Conservation (phyloP, 2,113 vertebrate genomes). For the Reinhardtius hippoglossoides region DNA sequence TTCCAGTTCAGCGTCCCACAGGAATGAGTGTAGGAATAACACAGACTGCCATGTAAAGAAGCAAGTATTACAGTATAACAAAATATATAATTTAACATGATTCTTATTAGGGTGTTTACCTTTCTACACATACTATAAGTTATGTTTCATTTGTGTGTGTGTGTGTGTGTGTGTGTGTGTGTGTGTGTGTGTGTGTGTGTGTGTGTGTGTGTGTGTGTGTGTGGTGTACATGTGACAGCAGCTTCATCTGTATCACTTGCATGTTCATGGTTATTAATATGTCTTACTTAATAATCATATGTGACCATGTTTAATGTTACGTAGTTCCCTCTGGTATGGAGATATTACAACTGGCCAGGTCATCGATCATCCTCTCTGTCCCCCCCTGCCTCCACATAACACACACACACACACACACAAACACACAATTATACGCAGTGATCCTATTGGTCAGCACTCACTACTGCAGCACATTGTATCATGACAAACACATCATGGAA, state of each 20-base stretch:
- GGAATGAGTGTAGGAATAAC: background rate
- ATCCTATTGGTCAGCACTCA: constrained; percentile 62
- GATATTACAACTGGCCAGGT: constrained; percentile 90
- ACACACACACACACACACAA: background rate
- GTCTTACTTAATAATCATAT: constrained; percentile 92
- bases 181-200: no score
- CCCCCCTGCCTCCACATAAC: background rate
- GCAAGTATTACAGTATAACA: background rate
- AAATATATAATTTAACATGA: background rate
- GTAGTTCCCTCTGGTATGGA: constrained; percentile 89
- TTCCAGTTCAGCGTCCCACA: background rate
- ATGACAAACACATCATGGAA: constrained; percentile 73
- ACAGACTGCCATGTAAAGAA: background rate
- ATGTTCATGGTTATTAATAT: constrained; percentile 78
- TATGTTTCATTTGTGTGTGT: constrained; percentile 10
- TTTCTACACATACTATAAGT: background rate
- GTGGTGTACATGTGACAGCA: background rate
- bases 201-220: no score
- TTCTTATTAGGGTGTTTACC: background rate
- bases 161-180: background rate
- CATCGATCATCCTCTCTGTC: constrained; percentile 88
- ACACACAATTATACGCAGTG: constrained; percentile 8
- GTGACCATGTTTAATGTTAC: constrained; percentile 90
- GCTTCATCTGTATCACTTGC: constrained; percentile 51
- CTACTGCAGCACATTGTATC: constrained; percentile 46